Evolutionary conservation across 2,113 vertebrate species (phyloP).

Genomic region (Benitochromis conjunctus): DNA sequence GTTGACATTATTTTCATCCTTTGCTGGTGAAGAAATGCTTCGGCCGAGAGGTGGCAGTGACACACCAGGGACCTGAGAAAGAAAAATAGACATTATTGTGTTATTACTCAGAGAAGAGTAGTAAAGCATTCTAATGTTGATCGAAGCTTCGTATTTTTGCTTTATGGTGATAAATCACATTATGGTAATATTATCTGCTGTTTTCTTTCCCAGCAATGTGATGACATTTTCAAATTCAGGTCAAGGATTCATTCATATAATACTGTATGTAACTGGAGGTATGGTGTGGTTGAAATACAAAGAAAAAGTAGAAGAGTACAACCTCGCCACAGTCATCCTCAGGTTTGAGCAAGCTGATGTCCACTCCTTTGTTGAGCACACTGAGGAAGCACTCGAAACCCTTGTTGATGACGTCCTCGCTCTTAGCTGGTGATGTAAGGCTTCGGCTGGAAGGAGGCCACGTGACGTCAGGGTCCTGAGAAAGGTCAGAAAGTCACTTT

Average conservation of each 20-base stretch:
- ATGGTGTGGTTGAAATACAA: neutral
- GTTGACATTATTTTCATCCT: neutral
- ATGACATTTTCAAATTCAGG: neutral
- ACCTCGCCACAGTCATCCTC: neutral
- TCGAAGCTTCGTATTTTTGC: neutral
- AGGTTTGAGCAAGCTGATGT: neutral
- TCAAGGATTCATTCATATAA: neutral
- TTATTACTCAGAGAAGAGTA: neutral
- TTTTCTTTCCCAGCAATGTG: neutral
- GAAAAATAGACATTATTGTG: neutral
- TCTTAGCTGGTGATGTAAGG: neutral
- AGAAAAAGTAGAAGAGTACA: neutral
- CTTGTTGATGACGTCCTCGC: neutral
- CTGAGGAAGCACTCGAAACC: constrained; percentile 60
- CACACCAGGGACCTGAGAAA: neutral
- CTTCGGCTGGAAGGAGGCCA: neutral
- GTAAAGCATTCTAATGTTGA: neutral
- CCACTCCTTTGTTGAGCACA: constrained; percentile 61
- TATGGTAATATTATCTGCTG: neutral
- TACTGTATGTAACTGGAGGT: neutral
- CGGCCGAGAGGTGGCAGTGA: neutral
- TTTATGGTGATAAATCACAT: neutral
- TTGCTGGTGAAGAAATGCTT: neutral
- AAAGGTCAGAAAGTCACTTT: neutral
- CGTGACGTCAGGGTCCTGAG: neutral